Percentiles rank a stretch among this genome's conserved stretches.
These are phyloP conservation scores for Antitype chi DNA, from an alignment of 2,888 invertebrate genomes.

Conservation along the genomic window DNA sequence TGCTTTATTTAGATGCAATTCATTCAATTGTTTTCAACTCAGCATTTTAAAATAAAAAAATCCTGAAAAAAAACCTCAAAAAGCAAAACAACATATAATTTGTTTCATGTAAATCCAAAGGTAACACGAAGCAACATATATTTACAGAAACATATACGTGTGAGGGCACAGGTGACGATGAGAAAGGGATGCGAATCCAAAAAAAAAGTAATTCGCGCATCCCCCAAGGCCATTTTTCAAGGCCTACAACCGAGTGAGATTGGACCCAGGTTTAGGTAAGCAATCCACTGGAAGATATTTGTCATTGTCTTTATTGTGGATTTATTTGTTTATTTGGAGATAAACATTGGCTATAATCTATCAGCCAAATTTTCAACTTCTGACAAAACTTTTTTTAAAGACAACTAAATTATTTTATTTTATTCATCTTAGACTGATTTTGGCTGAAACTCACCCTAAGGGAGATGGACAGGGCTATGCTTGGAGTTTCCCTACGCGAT, in stretches of 20 bases:
- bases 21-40: background rate
- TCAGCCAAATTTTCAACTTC: background rate
- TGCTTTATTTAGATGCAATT: background rate
- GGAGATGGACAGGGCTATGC: too few species aligned
- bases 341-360: background rate
- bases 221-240: constrained; percentile 70
- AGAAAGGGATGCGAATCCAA: constrained; percentile 69
- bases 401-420: too few species aligned
- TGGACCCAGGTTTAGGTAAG: constrained; percentile 56
- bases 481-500: too few species aligned
- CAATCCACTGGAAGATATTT: constrained; percentile 35
- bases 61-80: background rate
- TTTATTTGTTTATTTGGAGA: background rate
- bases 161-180: constrained; percentile 68
- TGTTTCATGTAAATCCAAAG: constrained; percentile 24
- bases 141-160: constrained; percentile 54
- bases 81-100: constrained; percentile 27
- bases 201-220: constrained; percentile 68
- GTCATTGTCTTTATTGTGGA: constrained; percentile 2
- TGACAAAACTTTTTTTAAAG: background rate
- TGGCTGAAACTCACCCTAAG: too few species aligned
- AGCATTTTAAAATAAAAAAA: background rate
- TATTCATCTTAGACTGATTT: too few species aligned
- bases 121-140: constrained; percentile 30
- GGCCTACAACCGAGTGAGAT: constrained; percentile 64